Base-by-base conservation (phyloP, 2,888 invertebrate species). In the Lycaena phlaeas region DNA sequence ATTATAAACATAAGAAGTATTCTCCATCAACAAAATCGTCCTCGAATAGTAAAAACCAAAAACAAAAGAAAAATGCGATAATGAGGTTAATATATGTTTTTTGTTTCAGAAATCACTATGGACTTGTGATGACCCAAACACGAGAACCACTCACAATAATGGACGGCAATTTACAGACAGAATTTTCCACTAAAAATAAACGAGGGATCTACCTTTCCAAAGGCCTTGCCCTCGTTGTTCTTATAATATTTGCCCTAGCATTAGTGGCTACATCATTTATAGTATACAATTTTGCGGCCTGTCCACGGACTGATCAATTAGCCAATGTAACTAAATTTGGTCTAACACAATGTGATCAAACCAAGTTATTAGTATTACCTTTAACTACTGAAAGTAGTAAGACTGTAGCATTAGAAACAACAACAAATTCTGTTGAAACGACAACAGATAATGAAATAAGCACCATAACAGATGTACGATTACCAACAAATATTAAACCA, bases 251-350 rank as follows among this genome's bases (percentile, higher is more conserved):
- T 61, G 62, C 89, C 1, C 78, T 88, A 49, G 88, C 89, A 5
- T 64, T 93, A 36, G 82, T 92, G 15, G 89, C 89, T 29, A 92
- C 92, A 2, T 91, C 92, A 4, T 86, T 94, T 22, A 72, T 93
- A 50, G 92, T 93, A 14, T 92, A 93, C 66, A 91, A 92, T 68
- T 89, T 92, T 54, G 89, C 91, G 10, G 88, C 90, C 0, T 91
- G 91, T 52, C 86, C 88, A 1, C 75, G 85, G 40, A 71, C 84
- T 29, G 79, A 84, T 50, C 65, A 77, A 44, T 56, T 78, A 51
- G 73, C 72, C 3, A 78, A 81, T 48, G 74, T 79, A 1, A 78
- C 81, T n/a, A 78, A 81, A 61, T 75, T 74, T 22, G 77, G 76
- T 59, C 64, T 78, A 1, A 71, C 65, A 14, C 74, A 74, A 36